Evolutionary conservation across 2,797 vertebrate genomes (phyloP).

Genomic region (Okamejei kenojei): DNA sequence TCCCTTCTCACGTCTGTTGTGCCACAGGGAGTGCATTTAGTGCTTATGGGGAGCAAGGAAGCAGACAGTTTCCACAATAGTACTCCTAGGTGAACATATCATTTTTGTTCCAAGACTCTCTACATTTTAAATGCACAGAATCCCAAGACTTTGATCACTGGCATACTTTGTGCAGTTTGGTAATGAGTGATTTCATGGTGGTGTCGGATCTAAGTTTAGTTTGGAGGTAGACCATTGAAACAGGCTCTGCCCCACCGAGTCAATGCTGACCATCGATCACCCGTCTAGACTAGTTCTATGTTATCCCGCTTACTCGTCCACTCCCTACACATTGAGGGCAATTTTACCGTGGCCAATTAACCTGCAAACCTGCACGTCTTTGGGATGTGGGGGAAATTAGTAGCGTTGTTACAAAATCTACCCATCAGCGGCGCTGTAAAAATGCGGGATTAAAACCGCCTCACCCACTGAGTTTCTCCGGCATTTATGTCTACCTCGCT

Average conservation of each 20-base stretch:
- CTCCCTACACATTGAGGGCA: no score
- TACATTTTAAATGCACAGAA: neutral
- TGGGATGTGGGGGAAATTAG: neutral
- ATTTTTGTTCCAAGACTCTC: neutral
- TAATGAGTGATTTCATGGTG: neutral
- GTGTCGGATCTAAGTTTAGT: neutral
- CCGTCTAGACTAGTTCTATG: no score
- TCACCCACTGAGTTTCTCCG: no score
- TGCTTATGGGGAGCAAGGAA: neutral
- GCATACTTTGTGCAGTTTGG: neutral
- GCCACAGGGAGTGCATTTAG: neutral
- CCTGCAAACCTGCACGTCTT: no score
- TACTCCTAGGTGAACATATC: neutral
- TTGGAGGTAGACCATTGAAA: neutral
- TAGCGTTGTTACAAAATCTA: no score
- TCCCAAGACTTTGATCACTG: neutral
- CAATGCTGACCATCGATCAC: no score
- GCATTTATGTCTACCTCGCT: no score
- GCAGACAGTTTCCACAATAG: neutral
- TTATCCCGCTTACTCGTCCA: no score
- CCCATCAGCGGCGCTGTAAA: no score
- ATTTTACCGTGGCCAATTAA: no score
- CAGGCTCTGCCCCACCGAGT: no score
- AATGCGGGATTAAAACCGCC: no score
- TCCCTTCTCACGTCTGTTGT: neutral